Evolutionary conservation across 2,113 vertebrate species (phyloP).

Genomic region (Anser cygnoides): DNA sequence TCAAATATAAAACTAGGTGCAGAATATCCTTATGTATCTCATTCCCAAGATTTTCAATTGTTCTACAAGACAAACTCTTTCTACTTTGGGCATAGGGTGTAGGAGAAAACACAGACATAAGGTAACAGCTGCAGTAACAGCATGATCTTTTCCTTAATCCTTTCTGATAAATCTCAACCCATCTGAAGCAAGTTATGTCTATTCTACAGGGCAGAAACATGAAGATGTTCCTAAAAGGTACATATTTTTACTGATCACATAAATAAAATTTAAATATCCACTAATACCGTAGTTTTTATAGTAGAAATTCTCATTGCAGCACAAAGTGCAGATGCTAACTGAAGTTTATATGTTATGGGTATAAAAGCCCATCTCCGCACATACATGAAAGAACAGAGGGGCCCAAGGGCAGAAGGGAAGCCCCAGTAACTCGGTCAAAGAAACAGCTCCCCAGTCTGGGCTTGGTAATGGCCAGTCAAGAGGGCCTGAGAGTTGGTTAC

Average conservation of each 20-base stretch:
- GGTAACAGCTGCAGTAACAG: constrained; percentile 44
- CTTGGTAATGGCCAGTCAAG: background rate
- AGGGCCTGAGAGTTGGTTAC: background rate
- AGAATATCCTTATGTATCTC: background rate
- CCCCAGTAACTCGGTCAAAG: background rate
- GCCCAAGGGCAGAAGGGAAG: background rate
- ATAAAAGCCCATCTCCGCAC: background rate
- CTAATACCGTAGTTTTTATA: background rate
- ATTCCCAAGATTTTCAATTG: background rate
- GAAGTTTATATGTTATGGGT: background rate
- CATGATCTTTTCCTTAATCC: constrained; percentile 35
- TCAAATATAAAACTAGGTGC: background rate
- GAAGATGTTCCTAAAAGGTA: background rate
- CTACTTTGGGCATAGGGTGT: background rate
- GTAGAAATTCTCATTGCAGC: background rate
- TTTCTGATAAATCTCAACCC: constrained; percentile 13
- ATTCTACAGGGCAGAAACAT: background rate
- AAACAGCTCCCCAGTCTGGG: background rate
- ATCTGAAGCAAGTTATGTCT: background rate
- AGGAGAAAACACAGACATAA: constrained; percentile 25
- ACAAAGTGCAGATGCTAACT: background rate
- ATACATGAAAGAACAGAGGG: rapidly evolving
- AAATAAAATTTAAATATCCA: background rate
- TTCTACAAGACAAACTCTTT: background rate
- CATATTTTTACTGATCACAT: background rate